phyloP scores from a whole-genome alignment of 1,140 invertebrate species.

The Bombus fervidus region DNA sequence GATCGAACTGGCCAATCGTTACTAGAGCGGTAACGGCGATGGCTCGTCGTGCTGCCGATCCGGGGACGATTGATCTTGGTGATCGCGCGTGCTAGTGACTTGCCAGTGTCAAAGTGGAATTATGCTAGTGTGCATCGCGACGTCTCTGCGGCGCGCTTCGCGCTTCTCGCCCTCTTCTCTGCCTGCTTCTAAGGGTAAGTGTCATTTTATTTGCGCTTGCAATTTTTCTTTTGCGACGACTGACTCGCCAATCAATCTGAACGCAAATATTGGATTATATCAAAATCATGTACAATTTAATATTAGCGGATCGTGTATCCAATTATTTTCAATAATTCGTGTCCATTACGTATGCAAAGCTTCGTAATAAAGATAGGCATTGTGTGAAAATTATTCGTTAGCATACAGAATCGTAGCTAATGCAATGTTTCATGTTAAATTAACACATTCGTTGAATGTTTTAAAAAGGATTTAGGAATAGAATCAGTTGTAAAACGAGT shows the following conservation, averaged over 20 bases:
- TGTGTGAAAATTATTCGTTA: no score
- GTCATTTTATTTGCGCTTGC: background rate
- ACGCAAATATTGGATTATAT: background rate
- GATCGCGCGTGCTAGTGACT: slow-evolving; percentile 60
- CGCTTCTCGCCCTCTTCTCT: background rate
- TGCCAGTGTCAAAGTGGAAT: slow-evolving; percentile 47
- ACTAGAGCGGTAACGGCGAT: slow-evolving; percentile 41
- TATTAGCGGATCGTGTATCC: no score
- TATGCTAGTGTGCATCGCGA: slow-evolving; percentile 9
- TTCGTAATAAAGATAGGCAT: no score
- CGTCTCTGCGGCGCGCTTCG: background rate
- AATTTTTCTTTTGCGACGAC: background rate
- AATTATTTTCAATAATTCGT: no score
- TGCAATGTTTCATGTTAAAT: no score
- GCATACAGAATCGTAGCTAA: no score
- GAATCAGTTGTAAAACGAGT: no score
- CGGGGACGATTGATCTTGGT: slow-evolving; percentile 42
- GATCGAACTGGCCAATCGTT: slow-evolving; percentile 42
- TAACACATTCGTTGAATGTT: no score
- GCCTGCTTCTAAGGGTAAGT: slow-evolving; percentile 23
- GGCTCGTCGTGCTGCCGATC: slow-evolving; percentile 28
- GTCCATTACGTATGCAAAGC: no score
- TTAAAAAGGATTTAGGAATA: no score
- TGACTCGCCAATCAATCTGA: background rate
- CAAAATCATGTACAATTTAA: background rate